Evolutionary conservation across 2,113 vertebrate genomes (phyloP), one percentile per base, ranked within the genome.

Genomic region (Melospiza georgiana): DNA sequence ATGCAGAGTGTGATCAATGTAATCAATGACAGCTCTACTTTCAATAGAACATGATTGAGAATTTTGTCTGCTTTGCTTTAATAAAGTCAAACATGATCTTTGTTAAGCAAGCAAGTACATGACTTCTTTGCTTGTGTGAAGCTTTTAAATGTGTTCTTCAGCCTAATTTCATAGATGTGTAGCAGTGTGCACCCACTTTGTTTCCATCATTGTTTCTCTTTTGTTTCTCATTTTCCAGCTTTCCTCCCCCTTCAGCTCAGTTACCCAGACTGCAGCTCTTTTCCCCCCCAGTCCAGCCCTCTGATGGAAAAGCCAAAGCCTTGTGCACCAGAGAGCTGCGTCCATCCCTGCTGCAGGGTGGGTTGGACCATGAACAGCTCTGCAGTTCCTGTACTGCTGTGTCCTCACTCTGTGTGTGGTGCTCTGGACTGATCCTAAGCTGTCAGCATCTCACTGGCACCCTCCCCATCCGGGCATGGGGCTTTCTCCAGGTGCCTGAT

Each of bases 81-180:
- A 83, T 95, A 95, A 83, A 93, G 46, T 90, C 25, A 58, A 62
- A 52, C 16, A 48, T 65, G 5, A n/a, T 55, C 52, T 86, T 39
- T 54, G 41, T 11, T 83, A 11, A 90, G 43, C n/a, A 73, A 55
- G 21, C 12, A 43, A 76, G 31, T 28, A 4, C 46, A 3, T 66
- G 55, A 77, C 19, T 67, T 63, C 51, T 66, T 76, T 83, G 43
- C 11, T 9, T 20, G 24, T 49, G 37, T 65, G 28, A 85, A 93
- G 58, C 13, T 73, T 78, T 77, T 66, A 61, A 49, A 62, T 31
- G 6, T 16, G 51, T 63, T 63, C 19, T 31, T 63, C 23, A 52
- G 52, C 25, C 41, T 49, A 14, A 48, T 59, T 72, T 57, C 13
- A 15, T 16, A 54, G 68, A 35, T 15, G 4, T 22, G 15, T 69